Evolutionary conservation across 2,888 invertebrate genomes (phyloP), one percentile per base, ranked within the genome.

Genomic region (Lasius fuliginosus): DNA sequence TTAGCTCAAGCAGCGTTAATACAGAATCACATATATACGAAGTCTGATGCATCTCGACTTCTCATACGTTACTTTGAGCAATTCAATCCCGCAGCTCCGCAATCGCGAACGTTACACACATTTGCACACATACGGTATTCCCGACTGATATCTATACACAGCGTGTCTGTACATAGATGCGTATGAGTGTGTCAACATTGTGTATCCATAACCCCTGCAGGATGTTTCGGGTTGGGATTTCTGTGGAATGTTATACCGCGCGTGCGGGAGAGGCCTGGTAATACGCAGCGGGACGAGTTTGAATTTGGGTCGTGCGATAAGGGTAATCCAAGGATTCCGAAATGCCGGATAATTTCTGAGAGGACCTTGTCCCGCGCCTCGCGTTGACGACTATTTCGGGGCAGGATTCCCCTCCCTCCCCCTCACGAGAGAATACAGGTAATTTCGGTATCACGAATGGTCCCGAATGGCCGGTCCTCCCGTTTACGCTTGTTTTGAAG

Each of bases 311-410:
- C 90, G 90, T 85, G 88, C 89, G 92, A 92, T 92, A 92, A 92
- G 92, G 89, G 89, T 92, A 92, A 92, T 92, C 91, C 92, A 89
- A 92, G 91, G 91, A 90, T 90, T 90, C 86, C 89, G 90, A 90
- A 89, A 88, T 85, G 84, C 86, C 88, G 87, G 90, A 90, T 90
- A 90, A 90, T 90, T 90, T 90, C 90, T 88, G 23, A 82, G 87
- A 79, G 88, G 84, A 87, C 87, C 86, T 82, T 86, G 85, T 82
- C 82, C 85, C 84, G 75, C 74, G 77, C 76, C 79, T 81, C 73
- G 82, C 87, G 81, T 30, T 58, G 69, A 56, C 62, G 62, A 65
- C 75, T 76, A 73, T 81, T 82, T 77, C 77, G 79, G n/a, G 62
- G 56, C 67, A 64, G 84, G 12, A 18, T 60, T 27, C 42, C 23